phyloP scores from a whole-genome alignment of 2,888 invertebrate genomes.

The Adelognathus sp. region DNA sequence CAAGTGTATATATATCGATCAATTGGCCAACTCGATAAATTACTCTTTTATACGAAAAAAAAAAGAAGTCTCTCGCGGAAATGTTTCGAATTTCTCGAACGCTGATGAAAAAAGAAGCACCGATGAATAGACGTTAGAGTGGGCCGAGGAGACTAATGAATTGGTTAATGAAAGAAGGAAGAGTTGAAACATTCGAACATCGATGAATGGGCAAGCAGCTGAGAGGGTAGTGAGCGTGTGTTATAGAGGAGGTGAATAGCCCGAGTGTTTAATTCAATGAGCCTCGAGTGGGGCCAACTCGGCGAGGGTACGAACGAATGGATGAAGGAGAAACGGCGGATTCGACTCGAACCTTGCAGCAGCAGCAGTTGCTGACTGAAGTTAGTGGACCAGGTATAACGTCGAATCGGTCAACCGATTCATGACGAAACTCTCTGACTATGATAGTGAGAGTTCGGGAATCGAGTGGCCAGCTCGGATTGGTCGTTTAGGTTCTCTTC shows the following conservation, averaged over 20 bases:
- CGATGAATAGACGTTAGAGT: not conserved
- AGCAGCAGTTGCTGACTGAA: not conserved
- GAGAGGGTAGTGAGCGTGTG: not conserved
- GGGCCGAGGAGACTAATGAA: not conserved
- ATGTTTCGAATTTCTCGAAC: no score
- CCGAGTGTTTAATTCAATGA: slow-evolving; percentile 41
- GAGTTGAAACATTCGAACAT: slow-evolving; percentile 10
- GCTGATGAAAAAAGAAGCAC: no score
- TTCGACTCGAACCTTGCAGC: slow-evolving; percentile 22
- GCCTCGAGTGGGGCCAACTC: slow-evolving; percentile 13
- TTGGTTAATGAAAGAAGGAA: slow-evolving; percentile 20
- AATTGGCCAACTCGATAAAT: no score
- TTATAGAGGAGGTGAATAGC: slow-evolving; percentile 11
- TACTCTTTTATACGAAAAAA: no score
- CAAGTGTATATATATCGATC: no score
- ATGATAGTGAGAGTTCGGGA: slow-evolving; percentile 21
- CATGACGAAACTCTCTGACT: slow-evolving; percentile 7
- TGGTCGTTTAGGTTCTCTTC: slow-evolving; percentile 23
- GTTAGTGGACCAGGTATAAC: slow-evolving; percentile 40
- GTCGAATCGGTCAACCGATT: slow-evolving; percentile 19
- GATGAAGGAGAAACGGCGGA: not conserved
- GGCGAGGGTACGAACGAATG: slow-evolving; percentile 2
- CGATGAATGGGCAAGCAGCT: slow-evolving; percentile 29
- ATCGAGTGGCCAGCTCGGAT: slow-evolving; percentile 34
- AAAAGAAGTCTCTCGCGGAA: no score